Evolutionary conservation across 2,113 vertebrate species (phyloP).

Genomic region (Colinus virginianus): DNA sequence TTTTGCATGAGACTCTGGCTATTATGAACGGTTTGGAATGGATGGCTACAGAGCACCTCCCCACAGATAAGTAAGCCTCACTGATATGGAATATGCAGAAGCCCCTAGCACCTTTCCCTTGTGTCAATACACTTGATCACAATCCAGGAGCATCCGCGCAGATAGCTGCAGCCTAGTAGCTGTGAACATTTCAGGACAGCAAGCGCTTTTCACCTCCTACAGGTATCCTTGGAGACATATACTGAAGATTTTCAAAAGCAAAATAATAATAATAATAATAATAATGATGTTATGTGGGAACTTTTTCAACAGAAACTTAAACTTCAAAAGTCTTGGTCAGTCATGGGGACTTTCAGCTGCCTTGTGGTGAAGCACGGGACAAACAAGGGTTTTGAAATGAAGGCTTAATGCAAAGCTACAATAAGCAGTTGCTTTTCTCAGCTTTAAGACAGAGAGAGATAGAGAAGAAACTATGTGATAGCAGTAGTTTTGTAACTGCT

Average conservation of each 20-base stretch:
- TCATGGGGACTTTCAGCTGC: background rate
- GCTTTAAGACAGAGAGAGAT: background rate
- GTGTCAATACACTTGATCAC: background rate
- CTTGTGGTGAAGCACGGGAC: background rate
- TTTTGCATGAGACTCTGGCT: background rate
- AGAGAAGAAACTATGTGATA: background rate
- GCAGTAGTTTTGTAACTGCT: background rate
- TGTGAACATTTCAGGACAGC: background rate
- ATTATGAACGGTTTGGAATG: fast-evolving
- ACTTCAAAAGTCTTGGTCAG: background rate
- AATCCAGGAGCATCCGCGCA: background rate
- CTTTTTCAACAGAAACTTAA: background rate
- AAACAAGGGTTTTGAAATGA: background rate
- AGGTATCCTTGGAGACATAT: background rate
- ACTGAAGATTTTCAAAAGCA: background rate
- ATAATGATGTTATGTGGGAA: background rate
- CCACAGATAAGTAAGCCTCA: background rate
- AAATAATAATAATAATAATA: background rate
- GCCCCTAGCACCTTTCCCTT: background rate
- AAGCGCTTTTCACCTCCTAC: background rate
- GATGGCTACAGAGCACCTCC: background rate
- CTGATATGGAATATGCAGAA: background rate
- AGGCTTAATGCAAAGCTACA: background rate
- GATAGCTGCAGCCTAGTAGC: background rate
- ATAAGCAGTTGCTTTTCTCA: background rate